A percentile compares a stretch with the other conserved stretches of the same genome.
Evolutionary conservation across 1,140 invertebrate species (phyloP).

Genomic region (Pemphigus obesinymphae): DNA sequence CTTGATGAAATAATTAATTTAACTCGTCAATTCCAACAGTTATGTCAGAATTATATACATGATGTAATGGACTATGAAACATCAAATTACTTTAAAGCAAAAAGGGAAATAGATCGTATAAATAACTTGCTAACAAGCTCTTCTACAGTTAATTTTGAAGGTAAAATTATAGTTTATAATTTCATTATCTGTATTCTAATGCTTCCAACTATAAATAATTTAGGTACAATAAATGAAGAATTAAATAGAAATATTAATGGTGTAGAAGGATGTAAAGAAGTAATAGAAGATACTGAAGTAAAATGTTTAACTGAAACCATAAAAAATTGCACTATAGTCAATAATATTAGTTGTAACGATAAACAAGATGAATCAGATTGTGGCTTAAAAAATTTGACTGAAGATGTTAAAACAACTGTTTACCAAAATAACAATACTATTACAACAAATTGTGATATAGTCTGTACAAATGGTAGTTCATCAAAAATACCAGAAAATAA

Average conservation of each 20-base stretch:
- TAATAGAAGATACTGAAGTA: neutral
- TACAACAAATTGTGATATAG: neutral
- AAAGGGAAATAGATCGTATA: slow-evolving; percentile 31
- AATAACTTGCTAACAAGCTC: neutral
- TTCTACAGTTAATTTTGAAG: neutral
- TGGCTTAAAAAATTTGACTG: too few relatives aligned
- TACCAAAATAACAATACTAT: neutral
- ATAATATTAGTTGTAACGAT: neutral
- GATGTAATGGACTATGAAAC: slow-evolving; percentile 10
- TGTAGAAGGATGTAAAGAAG: neutral
- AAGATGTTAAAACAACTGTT: too few relatives aligned
- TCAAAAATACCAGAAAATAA: neutral
- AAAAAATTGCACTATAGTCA: neutral
- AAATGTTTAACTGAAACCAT: slow-evolving; percentile 2
- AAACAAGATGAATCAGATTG: neutral
- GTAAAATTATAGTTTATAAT: neutral
- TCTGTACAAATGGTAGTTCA: neutral
- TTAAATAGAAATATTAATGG: neutral
- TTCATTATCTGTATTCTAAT: neutral
- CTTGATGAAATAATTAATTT: neutral
- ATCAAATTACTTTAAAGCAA: slow-evolving; percentile 3
- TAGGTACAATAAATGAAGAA: neutral
- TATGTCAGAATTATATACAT: neutral
- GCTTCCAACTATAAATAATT: neutral
- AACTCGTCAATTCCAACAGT: neutral